phyloP scores from a whole-genome alignment of 2,113 vertebrate species.

The Pheucticus melanocephalus region DNA sequence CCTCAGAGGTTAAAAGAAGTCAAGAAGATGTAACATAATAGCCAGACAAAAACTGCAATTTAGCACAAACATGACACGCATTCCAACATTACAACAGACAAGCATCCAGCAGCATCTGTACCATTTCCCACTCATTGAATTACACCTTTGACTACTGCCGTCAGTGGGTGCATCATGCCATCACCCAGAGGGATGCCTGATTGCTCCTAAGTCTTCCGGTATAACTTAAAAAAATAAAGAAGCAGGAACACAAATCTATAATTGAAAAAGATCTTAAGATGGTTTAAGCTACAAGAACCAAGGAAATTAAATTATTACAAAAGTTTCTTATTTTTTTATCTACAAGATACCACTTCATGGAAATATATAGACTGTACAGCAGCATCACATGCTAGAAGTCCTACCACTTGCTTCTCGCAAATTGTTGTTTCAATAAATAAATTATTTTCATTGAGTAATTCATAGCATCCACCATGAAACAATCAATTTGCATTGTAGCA shows the following conservation, averaged over 20 bases:
- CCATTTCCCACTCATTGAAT: not conserved
- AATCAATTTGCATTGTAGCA: not conserved
- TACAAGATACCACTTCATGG: not conserved
- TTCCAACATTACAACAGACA: not conserved
- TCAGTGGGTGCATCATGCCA: not conserved
- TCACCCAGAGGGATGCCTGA: not conserved
- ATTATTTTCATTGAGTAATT: not conserved
- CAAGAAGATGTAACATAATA: slow-evolving; percentile 12
- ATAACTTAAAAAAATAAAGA: not conserved
- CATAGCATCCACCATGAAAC: not conserved
- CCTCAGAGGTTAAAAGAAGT: slow-evolving; percentile 15
- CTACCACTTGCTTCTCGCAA: not conserved
- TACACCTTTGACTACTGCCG: not conserved
- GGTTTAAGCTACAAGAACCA: not conserved
- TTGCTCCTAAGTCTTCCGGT: not conserved
- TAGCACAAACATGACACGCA: not conserved
- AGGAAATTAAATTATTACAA: not conserved
- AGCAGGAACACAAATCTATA: not conserved
- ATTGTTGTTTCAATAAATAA: not conserved
- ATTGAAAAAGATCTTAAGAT: not conserved
- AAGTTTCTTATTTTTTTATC: not conserved
- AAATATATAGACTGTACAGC: not conserved
- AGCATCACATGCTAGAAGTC: not conserved
- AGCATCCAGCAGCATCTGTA: not conserved
- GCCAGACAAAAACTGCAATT: not conserved